Conservation (phyloP, 1,140 invertebrate genomes). For the Macrosteles quadrilineatus region DNA sequence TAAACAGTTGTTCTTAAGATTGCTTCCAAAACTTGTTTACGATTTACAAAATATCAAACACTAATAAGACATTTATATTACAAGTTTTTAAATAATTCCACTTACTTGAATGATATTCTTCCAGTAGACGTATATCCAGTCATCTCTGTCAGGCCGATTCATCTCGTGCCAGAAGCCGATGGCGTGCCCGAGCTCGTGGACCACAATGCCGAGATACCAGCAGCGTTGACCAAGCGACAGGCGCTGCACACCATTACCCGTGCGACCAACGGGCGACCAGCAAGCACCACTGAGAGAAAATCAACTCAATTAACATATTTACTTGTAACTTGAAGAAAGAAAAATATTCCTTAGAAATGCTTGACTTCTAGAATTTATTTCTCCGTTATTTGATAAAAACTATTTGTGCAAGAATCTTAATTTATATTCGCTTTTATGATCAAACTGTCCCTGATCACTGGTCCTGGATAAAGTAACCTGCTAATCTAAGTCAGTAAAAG, state of each 20-base stretch:
- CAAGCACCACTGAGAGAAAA: constrained; percentile 48
- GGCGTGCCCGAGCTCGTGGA: constrained; percentile 51
- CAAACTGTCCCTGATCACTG: no score
- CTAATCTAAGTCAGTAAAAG: no score
- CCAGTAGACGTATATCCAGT: constrained; percentile 48
- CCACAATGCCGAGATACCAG: constrained; percentile 48
- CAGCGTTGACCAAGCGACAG: constrained; percentile 48
- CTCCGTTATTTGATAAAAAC: no score
- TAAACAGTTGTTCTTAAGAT: no score
- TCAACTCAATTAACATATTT: no score
- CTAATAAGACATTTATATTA: no score
- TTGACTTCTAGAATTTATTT: not conserved
- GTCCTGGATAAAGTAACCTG: no score
- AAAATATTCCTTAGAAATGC: not conserved
- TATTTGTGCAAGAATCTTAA: no score
- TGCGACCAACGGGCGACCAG: constrained; percentile 48
- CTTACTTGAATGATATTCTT: constrained; percentile 46
- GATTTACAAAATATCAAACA: no score
- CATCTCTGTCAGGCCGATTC: constrained; percentile 51
- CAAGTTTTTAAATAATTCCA: no score
- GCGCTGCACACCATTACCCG: constrained; percentile 42
- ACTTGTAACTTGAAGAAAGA: not conserved
- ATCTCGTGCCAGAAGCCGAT: constrained; percentile 53
- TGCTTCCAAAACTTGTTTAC: no score
- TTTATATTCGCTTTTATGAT: no score